Evolutionary conservation across 1,140 invertebrate species (phyloP), one percentile per base, ranked within the genome.

Genomic region (Camponotus pennsylvanicus): DNA sequence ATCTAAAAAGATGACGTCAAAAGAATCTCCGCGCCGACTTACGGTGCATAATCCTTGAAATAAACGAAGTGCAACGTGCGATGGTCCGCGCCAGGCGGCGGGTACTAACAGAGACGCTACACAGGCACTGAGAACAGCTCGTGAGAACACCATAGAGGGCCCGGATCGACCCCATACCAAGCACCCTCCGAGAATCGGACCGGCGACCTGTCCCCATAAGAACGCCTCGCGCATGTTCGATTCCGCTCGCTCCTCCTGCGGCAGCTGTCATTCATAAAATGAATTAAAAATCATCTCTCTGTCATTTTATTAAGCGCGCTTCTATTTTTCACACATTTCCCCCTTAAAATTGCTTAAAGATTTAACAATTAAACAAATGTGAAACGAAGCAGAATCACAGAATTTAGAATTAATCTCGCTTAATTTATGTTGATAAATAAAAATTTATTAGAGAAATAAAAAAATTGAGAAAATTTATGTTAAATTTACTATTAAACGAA

Each of bases 21-120:
- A 40, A 70, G 70, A 32, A 18, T 34, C 32, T 27, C 7, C n/a
- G 27, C 32, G 45, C n/a, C 40, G 69, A 91, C 91, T 90, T 93
- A 96, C 96, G 86, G 96, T 96, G 86, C 96, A 96, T 64, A 96
- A 93, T 80, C 96, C 96, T 92, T 96, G 96, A 80, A 96, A 92
- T 13, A 96, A 92, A 75, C 96, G 93, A 42, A 96, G 94, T 1
- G 95, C 95, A 1, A 96, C 96, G 76, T 96, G 96, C n/a, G 95
- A 96, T 0, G 96, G 95, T 15, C 96, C 95, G 83, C 96, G 93
- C 96, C 96, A 96, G 4, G 96, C 95, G 13, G 96, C 96, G 32
- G 96, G 96, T 2, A 96, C 95, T 85, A 96, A 91, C 18, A 96
- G 90, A 0, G 95, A 95, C 1, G 95, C 94, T 13, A 96, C 91